Conservation (phyloP, 2,797 vertebrate species). For the Pantherophis alleghaniensis region DNA sequence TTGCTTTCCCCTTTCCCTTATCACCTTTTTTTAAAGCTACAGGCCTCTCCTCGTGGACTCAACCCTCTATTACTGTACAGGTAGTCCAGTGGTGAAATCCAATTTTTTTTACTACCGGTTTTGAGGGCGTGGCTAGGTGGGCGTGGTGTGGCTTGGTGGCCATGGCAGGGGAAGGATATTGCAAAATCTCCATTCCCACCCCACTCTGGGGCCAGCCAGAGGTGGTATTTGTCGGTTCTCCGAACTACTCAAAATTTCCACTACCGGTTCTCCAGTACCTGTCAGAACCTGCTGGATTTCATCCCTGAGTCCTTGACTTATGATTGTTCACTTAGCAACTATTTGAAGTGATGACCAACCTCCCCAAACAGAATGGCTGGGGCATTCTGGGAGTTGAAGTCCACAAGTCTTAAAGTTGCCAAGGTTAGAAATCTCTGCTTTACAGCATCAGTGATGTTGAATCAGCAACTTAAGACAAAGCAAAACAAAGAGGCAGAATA, state of each 20-base stretch:
- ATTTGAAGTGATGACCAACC: not conserved
- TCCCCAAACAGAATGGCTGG: no score
- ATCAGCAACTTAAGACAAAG: not conserved
- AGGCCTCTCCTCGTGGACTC: not conserved
- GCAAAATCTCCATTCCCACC: no score
- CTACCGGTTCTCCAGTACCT: no score
- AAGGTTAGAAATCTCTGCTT: not conserved
- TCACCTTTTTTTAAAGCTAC: not conserved
- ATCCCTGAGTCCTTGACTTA: not conserved
- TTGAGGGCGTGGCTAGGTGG: no score
- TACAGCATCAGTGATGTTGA: not conserved
- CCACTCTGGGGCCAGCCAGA: no score
- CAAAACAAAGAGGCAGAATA: not conserved
- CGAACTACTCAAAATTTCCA: no score
- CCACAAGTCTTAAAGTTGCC: not conserved
- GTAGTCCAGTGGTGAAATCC: not conserved
- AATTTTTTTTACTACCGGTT: no score
- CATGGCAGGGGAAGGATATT: no score
- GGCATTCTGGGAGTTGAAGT: not conserved
- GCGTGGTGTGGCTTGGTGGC: no score
- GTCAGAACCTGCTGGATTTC: no score
- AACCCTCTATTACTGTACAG: not conserved
- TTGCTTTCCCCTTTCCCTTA: not conserved
- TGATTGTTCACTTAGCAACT: not conserved
- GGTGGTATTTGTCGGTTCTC: no score